Base-by-base conservation (phyloP, 2,113 vertebrate species). In the Dryoscopus gambensis region DNA sequence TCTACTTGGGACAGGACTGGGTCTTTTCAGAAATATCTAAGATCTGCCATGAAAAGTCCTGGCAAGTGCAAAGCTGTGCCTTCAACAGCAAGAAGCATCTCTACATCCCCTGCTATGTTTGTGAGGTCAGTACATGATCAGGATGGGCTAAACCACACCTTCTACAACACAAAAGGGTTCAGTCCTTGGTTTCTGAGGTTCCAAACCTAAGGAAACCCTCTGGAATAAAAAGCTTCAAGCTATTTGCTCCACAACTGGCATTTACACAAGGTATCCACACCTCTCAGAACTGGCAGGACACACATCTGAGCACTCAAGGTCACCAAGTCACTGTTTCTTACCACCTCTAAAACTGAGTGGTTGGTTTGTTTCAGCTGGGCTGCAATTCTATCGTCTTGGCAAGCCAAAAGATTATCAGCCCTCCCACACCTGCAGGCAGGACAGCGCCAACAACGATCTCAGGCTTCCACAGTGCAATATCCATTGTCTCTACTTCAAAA, bases 51-150 rank as follows among this genome's bases (percentile, higher is more conserved):
- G 2, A 25, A 80, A 86, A 37, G 47, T 70, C 30, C 52, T 62
- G 83, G 73, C 55, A 67, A 90, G 56, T 0, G 16, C 71, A 42
- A 74, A 70, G 71, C 64, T 21, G 33, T 21, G 47, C 24, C 62
- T 47, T 59, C 14, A 52, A 28, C 28, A 67, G 77, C 30, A 59
- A 47, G n/a, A 49, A 49, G 55, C 13, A 69, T 67, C 8, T 52
- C 59, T 12, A 13, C 30, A 33, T 10, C 3, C 5, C 55, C 52
- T 1, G 2, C 37, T 13, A 5, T 0, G 8, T 42, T 42, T 35
- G 6, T 10, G 73, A 44, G 62, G 20, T 14, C 57, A 47, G 82
- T 42, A 46, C 25, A 17, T 5, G 7, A 28, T 59, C 35, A 27
- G 57, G 44, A 84, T 18, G 25, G 57, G 56, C 68, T 50, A 21